phyloP scores from a whole-genome alignment of 2,113 vertebrate genomes.

The Neomonachus schauinslandi region DNA sequence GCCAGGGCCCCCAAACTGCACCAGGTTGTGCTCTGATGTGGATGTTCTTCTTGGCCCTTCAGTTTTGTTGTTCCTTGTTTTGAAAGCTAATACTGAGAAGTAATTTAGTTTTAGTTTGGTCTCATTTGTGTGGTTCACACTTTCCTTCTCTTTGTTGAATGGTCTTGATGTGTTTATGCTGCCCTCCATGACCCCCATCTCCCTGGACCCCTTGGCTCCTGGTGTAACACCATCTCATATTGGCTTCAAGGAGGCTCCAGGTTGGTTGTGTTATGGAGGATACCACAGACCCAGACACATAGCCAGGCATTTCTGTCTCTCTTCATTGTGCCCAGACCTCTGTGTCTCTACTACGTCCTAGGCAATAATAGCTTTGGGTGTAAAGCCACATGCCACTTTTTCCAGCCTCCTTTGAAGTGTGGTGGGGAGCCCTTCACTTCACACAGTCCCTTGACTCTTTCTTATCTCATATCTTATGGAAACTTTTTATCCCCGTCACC shows the following conservation, averaged over 20 bases:
- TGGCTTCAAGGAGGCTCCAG: not conserved
- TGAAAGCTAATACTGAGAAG: not conserved
- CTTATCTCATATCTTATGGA: not conserved
- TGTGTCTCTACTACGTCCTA: not conserved
- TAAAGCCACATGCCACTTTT: not conserved
- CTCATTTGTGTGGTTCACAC: not conserved
- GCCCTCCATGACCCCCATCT: no score
- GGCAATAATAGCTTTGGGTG: not conserved
- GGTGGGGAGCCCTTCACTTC: not conserved
- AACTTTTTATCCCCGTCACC: not conserved
- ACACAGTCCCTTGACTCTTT: not conserved
- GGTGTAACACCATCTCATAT: no score
- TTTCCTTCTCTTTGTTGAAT: not conserved
- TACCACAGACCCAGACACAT: no score
- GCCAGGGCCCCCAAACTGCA: not conserved
- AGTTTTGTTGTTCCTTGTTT: not conserved
- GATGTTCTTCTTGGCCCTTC: not conserved
- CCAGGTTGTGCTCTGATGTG: not conserved
- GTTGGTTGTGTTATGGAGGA: not conserved
- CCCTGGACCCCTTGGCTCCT: no score
- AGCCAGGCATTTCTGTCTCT: not conserved
- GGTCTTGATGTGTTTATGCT: not conserved
- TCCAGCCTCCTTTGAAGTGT: not conserved
- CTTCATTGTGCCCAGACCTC: accelerated
- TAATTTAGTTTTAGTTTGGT: not conserved